Evolutionary conservation across 2,888 invertebrate genomes (phyloP), one percentile per base, ranked within the genome.

Genomic region (Harpalus rufipes): DNA sequence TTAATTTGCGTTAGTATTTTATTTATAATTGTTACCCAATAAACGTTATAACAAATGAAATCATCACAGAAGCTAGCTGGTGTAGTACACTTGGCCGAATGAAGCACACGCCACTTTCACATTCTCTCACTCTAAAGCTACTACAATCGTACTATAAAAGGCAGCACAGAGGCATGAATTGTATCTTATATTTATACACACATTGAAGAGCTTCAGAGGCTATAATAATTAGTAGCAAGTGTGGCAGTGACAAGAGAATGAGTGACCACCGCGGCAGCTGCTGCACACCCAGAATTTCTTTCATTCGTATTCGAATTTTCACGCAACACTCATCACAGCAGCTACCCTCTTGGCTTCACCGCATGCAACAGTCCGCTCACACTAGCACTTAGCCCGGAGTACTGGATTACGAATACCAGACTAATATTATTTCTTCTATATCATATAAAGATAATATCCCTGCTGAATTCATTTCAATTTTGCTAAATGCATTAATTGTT

Each of bases 121-220:
- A 32, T 25, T 65, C 56, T 25, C 65, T 76, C 83, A 32, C 74
- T 14, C 63, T 76, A 61, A 78, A 84, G 84, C 84, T 83, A 84
- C 84, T 84, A 84, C 78, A 84, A 56, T 84, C 84, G 84, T 84
- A 63, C 84, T 78, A 84, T 76, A 84, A 84, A 84, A 84, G 84
- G 84, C 84, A 84, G 84, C 84, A 84, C 78, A 84, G 51, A 84
- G 84, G 84, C 84, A 63, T 84, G 44, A 83, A 61, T 83, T 83
- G 63, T 63, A 63, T 63, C 51, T 61, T 84, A 59, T 83, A 65
- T 83, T 82, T 83, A 61, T 76, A 84, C 84, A 84, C 84, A 84
- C 84, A 84, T 84, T 84, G 63, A 78, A 81, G 76, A 78, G 63
- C 78, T 84, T 78, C 74, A 41, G 61, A 74, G 76, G 81, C 81